phyloP scores from a whole-genome alignment of 2,797 vertebrate species.

The Xyrichtys novacula region DNA sequence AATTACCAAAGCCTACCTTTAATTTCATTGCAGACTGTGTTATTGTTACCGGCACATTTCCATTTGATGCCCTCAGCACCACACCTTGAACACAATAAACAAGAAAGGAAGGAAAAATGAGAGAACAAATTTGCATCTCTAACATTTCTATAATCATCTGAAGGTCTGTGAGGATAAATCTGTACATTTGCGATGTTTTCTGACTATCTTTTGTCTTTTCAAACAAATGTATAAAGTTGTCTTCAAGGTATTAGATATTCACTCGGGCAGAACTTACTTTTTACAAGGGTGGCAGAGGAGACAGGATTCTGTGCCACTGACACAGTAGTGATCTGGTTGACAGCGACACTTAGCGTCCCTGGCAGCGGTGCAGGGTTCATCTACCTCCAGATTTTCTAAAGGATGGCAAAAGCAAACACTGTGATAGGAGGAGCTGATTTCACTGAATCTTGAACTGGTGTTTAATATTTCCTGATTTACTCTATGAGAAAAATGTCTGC shows the following conservation, averaged over 20 bases:
- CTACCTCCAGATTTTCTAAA: constrained; percentile 61
- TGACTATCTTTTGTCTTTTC: too few species aligned
- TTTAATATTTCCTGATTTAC: too few species aligned
- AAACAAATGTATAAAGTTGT: neutral
- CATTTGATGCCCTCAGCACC: constrained; percentile 5
- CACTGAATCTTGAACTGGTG: too few species aligned
- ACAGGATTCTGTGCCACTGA: constrained; percentile 20
- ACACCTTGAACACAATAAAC: constrained; percentile 69
- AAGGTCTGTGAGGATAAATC: constrained; percentile 1
- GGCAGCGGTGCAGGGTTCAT: neutral
- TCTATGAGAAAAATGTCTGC: too few species aligned
- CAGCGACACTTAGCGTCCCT: constrained; percentile 72
- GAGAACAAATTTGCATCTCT: too few species aligned
- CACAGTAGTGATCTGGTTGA: constrained; percentile 59
- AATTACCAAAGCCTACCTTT: constrained; percentile 29
- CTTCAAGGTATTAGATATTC: neutral
- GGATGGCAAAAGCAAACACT: constrained; percentile 2
- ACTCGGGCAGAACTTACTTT: constrained; percentile 58
- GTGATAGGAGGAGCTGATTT: neutral
- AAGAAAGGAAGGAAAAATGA: neutral
- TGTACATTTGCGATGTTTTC: neutral
- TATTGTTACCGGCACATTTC: constrained; percentile 40
- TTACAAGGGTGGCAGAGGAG: constrained; percentile 58
- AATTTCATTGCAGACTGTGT: constrained; percentile 69
- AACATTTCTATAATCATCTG: too few species aligned